These are phyloP conservation scores for Xylocopa sonorina DNA, from an alignment of 1,140 invertebrate genomes.

Conservation along the genomic window DNA sequence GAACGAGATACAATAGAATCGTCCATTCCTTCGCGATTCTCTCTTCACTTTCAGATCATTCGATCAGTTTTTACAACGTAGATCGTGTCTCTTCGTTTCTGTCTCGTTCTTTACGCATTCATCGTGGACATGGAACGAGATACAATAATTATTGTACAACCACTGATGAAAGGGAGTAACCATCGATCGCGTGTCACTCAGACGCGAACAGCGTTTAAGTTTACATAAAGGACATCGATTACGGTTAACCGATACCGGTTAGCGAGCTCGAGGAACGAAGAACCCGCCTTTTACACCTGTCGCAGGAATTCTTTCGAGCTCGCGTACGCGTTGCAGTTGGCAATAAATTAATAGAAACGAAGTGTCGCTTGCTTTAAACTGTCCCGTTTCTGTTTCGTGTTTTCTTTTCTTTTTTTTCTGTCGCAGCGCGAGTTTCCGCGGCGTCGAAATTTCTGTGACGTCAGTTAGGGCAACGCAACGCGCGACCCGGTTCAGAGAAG, in stretches of 20 bases:
- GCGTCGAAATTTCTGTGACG: constrained; percentile 32
- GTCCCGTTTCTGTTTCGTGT: background rate
- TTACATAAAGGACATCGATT: background rate
- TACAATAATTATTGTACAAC: no score
- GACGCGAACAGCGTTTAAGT: background rate
- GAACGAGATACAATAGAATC: no score
- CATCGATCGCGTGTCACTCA: no score
- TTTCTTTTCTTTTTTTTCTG: background rate
- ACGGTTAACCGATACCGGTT: constrained; percentile 3
- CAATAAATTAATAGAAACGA: constrained; percentile 30
- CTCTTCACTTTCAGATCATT: no score
- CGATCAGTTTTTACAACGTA: no score
- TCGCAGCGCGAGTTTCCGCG: background rate
- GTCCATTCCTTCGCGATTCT: no score
- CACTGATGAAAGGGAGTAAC: no score
- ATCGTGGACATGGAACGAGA: no score
- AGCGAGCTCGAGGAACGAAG: constrained; percentile 2
- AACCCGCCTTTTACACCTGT: constrained; percentile 20
- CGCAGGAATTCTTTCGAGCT: background rate
- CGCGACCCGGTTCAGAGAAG: constrained; percentile 32
- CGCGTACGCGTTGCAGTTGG: background rate
- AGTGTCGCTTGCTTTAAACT: background rate
- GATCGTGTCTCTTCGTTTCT: no score
- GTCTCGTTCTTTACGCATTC: no score
- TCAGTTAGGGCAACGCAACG: constrained; percentile 11